A percentile compares a stretch with the other conserved stretches of the same genome.
Evolutionary conservation across 2,888 invertebrate species (phyloP).

Genomic region (Rosalia funebris): DNA sequence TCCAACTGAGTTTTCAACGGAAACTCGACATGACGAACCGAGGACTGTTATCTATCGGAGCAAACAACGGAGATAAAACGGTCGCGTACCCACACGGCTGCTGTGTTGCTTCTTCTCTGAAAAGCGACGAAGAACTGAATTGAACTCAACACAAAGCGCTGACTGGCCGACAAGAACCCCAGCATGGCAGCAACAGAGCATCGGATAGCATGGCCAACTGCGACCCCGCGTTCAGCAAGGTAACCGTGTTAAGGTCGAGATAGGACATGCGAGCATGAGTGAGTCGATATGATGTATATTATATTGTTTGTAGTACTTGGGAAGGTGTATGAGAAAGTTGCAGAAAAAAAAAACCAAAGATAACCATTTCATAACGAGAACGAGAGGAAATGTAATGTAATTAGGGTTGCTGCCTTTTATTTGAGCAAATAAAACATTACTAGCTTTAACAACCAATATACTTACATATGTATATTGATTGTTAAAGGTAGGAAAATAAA

Average conservation of each 20-base stretch:
- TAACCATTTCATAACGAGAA: too few relatives aligned
- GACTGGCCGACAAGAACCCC: conserved; percentile 23
- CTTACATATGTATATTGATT: too few relatives aligned
- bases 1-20: not conserved
- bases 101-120: conserved; percentile 11
- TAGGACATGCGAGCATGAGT: conserved; percentile 4
- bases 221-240: conserved; percentile 32
- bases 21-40: not conserved
- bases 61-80: conserved; percentile 9
- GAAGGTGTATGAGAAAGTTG: too few relatives aligned
- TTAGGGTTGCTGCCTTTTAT: too few relatives aligned
- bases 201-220: conserved; percentile 14
- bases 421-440: too few relatives aligned
- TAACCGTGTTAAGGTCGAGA: conserved; percentile 49
- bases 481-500: too few relatives aligned
- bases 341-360: too few relatives aligned
- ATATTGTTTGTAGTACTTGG: too few relatives aligned
- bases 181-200: conserved; percentile 27
- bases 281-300: too few relatives aligned
- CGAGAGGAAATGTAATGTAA: too few relatives aligned
- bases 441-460: too few relatives aligned
- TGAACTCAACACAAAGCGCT: conserved; percentile 32
- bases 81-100: conserved; percentile 30
- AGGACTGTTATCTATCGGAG: conserved; percentile 3
- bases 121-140: conserved; percentile 40